Base-by-base conservation (phyloP, 2,888 invertebrate species). In the Norana najaformis region DNA sequence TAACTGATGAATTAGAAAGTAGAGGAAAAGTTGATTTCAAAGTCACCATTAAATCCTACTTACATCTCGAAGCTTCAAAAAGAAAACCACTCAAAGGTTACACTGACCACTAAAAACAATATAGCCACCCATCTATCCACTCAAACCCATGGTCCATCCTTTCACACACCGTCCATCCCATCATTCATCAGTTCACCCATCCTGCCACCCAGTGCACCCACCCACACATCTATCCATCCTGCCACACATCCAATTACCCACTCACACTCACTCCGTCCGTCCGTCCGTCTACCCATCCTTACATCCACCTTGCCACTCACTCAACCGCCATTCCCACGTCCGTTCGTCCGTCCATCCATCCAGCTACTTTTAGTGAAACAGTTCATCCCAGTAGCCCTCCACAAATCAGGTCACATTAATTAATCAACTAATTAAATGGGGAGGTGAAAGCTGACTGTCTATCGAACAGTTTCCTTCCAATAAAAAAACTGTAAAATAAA, bases 31-130 rank as follows among this genome's bases (percentile, higher is more conserved):
- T 11, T 69, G n/a, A 69, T n/a, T 1, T 30, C 30, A 69, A 69
- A 69, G 69, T 69, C 69, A 69, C 69, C n/a, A 30, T n/a, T 4
- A 69, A n/a, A 69, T 69, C 69, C 69, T 69, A 69, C 69, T 69
- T 69, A 69, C 69, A 69, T 69, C 69, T 69, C n/a, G 69, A 69
- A 69, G 69, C 69, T 69, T 69, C 30, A 69, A 69, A 69, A 69
- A n/a, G n/a, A 30, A 69, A 69, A 69, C 69, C 30, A 69, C n/a
- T 30, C 69, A n/a, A 69, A 69, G 30, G 69, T 69, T 69, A 69
- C 69, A 69, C 2, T 69, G n/a, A 69, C n/a, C 47, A 1, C 13
- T 69, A 69, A 69, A n/a, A 69, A n/a, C 69, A 47, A 47, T 23
- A 23, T 23, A 47, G 20, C 20, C 47, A 47, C n/a, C 69, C 11